These are phyloP conservation scores for Cydia splendana DNA, from an alignment of 1,140 invertebrate species.

Conservation along the genomic window DNA sequence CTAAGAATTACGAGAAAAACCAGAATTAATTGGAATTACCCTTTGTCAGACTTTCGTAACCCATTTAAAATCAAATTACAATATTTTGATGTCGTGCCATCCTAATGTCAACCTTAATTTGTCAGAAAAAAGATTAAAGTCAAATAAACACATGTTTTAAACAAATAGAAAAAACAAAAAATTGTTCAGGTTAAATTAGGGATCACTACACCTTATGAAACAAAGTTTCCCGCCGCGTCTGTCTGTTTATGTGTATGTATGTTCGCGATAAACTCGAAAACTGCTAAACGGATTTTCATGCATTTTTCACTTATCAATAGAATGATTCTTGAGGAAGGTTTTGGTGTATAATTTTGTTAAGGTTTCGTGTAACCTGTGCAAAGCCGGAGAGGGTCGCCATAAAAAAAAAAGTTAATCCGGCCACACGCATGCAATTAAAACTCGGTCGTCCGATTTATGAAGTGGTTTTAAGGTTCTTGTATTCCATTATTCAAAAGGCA, in stretches of 20 bases:
- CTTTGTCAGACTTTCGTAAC: not conserved
- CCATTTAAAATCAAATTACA: conserved; percentile 11
- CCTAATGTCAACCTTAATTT: not conserved
- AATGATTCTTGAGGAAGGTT: too few species aligned
- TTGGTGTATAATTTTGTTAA: too few species aligned
- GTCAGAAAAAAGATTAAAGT: not conserved
- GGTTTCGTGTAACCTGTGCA: too few species aligned
- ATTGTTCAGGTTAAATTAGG: not conserved
- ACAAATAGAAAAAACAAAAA: not conserved
- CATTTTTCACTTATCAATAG: too few species aligned
- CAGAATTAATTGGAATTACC: conserved; percentile 20
- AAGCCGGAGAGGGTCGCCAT: not conserved
- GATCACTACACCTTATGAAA: too few species aligned
- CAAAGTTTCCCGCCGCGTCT: too few species aligned
- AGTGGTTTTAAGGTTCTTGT: not conserved
- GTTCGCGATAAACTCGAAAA: too few species aligned
- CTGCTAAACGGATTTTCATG: too few species aligned
- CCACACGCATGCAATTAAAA: conserved; percentile 11
- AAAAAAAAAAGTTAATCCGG: conserved; percentile 18
- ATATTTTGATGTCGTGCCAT: not conserved
- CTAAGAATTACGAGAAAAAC: conserved; percentile 5
- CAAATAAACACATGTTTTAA: not conserved
- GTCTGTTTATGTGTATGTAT: too few species aligned
- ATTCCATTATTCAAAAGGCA: not conserved
- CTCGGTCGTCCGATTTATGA: not conserved